A percentile compares a stretch with the other conserved stretches of the same genome.
Evolutionary conservation across 2,797 vertebrate species (phyloP).

Genomic region (Urophycis tenuis): DNA sequence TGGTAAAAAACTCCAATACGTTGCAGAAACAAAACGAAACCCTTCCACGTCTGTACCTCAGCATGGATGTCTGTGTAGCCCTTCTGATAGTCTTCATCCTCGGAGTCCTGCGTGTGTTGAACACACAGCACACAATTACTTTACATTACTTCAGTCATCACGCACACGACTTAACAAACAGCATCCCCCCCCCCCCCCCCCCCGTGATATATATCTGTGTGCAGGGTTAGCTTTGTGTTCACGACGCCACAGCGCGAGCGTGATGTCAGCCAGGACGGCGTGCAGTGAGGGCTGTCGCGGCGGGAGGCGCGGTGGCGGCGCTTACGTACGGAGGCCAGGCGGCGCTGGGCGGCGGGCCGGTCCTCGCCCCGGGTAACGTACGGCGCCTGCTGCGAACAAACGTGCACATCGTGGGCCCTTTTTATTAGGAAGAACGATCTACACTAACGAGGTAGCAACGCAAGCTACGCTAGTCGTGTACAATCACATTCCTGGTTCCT

Average conservation of each 20-base stretch:
- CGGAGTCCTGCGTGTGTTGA: conserved; percentile 54
- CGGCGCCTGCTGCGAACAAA: not conserved
- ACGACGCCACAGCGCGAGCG: no score
- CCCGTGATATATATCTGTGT: no score
- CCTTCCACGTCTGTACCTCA: not conserved
- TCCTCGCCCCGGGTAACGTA: not conserved
- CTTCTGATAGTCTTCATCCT: conserved; percentile 45
- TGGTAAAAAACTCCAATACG: not conserved
- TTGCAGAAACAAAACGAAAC: not conserved
- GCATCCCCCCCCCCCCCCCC: no score
- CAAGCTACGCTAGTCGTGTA: not conserved
- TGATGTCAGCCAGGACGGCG: no score
- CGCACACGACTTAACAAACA: no score
- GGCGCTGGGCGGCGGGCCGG: not conserved
- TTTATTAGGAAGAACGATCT: not conserved
- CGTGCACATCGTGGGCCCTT: not conserved
- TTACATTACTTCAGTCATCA: no score
- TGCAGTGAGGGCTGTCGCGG: no score
- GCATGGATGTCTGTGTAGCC: not conserved
- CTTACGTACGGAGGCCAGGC: not conserved
- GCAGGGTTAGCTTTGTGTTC: no score
- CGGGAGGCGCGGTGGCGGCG: not conserved
- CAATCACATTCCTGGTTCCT: not conserved
- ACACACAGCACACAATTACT: not conserved
- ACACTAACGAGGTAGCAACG: not conserved